Percentiles rank a stretch among this genome's conserved stretches.
These are phyloP conservation scores for Drosophila macrospina DNA, from an alignment of 2,888 invertebrate genomes.

Conservation along the genomic window DNA sequence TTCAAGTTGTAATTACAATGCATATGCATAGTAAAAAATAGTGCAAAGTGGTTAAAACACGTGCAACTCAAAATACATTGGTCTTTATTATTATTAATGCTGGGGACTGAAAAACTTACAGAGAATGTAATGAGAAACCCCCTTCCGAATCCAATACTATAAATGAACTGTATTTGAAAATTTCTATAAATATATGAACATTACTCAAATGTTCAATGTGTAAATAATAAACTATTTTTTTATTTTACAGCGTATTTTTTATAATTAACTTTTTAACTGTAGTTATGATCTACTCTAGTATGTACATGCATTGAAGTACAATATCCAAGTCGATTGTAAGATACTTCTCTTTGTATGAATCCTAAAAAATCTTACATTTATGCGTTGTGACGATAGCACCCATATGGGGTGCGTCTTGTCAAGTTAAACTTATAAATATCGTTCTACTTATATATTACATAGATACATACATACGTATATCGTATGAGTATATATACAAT, in stretches of 20 bases:
- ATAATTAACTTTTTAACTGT: conserved; percentile 8
- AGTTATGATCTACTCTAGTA: conserved; percentile 11
- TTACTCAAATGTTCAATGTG: background rate
- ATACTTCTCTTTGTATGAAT: conserved; percentile 11
- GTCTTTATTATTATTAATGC: conserved; percentile 6
- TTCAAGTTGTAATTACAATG: background rate
- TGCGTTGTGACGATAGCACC: conserved; percentile 14
- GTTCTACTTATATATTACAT: conserved; percentile 6
- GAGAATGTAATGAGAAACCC: background rate
- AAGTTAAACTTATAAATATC: conserved; percentile 11
- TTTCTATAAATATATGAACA: background rate
- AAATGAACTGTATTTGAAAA: background rate
- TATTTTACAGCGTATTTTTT: conserved; percentile 1
- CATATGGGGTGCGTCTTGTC: conserved; percentile 1
- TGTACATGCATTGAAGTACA: conserved; percentile 36
- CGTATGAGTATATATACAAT: conserved; percentile 26
- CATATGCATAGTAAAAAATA: conserved; percentile 22
- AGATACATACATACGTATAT: conserved; percentile 2
- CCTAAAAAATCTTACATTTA: conserved; percentile 5
- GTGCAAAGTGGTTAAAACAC: conserved; percentile 3
- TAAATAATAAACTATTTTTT: conserved; percentile 7
- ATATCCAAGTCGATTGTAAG: conserved; percentile 11
- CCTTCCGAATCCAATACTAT: background rate
- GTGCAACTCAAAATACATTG: background rate
- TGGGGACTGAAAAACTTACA: background rate